A percentile compares a stretch with the other conserved stretches of the same genome.
phyloP scores from a whole-genome alignment of 2,113 vertebrate genomes.

The Nannobrachium achirus region DNA sequence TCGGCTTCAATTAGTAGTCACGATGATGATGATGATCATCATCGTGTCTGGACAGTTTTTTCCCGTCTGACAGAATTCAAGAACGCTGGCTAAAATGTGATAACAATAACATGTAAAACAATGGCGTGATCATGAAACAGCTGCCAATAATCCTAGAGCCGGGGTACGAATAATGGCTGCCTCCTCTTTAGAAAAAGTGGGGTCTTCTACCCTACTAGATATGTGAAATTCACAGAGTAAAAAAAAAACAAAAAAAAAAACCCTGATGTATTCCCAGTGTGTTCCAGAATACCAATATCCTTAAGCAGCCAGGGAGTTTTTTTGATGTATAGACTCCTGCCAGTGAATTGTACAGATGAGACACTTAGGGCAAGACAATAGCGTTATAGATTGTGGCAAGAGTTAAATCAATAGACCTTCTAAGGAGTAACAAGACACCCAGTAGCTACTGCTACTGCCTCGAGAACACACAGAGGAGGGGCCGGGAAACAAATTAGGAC shows the following conservation, averaged over 20 bases:
- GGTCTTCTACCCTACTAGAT: constrained; percentile 61
- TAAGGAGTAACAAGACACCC: constrained; percentile 83
- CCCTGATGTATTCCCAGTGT: constrained; percentile 52
- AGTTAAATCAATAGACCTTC: constrained; percentile 86
- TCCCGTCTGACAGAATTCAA: constrained; percentile 32
- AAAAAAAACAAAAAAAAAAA: constrained; percentile 45
- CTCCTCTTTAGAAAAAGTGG: constrained; percentile 49
- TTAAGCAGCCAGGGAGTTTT: constrained; percentile 68
- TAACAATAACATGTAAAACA: constrained; percentile 60
- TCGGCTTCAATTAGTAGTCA: no score
- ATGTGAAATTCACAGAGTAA: constrained; percentile 57
- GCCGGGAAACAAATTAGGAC: constrained; percentile 80
- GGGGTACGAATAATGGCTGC: constrained; percentile 49
- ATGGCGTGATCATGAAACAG: constrained; percentile 59
- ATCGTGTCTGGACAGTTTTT: no score
- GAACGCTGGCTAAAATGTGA: constrained; percentile 50
- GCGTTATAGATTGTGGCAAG: constrained; percentile 85
- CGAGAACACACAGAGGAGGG: constrained; percentile 72
- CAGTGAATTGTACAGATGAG: constrained; percentile 83
- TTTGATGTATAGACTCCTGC: constrained; percentile 79
- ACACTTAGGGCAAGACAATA: constrained; percentile 84
- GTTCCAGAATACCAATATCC: constrained; percentile 77
- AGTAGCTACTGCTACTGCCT: constrained; percentile 79
- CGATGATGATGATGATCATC: no score
- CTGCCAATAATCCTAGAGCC: constrained; percentile 56